Evolutionary conservation across 2,888 invertebrate species (phyloP).

Genomic region (Lomographa bimaculata): DNA sequence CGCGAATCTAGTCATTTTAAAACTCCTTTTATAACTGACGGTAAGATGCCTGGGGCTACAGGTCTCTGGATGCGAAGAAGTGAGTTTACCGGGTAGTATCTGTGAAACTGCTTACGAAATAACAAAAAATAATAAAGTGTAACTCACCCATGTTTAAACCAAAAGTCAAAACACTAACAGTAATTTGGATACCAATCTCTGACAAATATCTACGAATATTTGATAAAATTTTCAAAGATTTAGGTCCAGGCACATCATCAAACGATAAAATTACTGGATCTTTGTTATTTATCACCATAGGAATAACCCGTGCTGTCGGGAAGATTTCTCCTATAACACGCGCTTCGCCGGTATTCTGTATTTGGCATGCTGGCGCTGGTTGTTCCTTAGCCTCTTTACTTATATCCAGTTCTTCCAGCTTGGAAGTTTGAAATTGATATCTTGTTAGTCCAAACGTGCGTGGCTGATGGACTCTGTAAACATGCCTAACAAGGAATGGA

Average conservation of each 20-base stretch:
- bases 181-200: conserved; percentile 85
- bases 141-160: conserved; percentile 79
- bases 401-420: conserved; percentile 39
- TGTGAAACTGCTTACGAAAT: no score
- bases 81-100: no score
- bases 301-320: conserved; percentile 52
- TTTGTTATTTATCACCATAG: conserved; percentile 58
- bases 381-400: conserved; percentile 22
- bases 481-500: conserved; percentile 33
- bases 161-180: conserved; percentile 76
- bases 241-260: conserved; percentile 87
- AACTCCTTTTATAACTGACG: no score
- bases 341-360: conserved; percentile 8
- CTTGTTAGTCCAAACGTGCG: conserved; percentile 38
- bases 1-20: no score
- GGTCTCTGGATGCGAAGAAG: no score
- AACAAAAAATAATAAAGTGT: no score
- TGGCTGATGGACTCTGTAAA: conserved; percentile 35
- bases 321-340: conserved; percentile 47
- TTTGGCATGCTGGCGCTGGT: conserved; percentile 11
- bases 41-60: no score
- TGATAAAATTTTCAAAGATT: conserved; percentile 80
- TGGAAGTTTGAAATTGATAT: conserved; percentile 40
- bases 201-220: conserved; percentile 85
- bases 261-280: conserved; percentile 74